These are phyloP conservation scores for Odontamblyopus lacepedii DNA, from an alignment of 2,797 vertebrate species.

Conservation along the genomic window DNA sequence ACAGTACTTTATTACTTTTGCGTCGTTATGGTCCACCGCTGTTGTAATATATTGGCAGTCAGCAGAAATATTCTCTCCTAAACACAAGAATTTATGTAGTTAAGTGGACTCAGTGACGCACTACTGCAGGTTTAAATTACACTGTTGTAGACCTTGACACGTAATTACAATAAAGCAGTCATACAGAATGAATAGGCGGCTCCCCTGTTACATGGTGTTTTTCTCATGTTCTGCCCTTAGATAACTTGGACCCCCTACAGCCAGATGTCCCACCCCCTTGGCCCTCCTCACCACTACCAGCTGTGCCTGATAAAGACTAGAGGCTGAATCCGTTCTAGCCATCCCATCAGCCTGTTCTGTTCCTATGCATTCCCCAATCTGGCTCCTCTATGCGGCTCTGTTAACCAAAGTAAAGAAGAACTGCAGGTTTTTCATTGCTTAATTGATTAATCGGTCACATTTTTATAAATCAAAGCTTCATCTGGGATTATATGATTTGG, in stretches of 20 bases:
- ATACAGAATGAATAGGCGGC: not conserved
- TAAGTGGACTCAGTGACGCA: no score
- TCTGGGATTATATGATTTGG: no score
- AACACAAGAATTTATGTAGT: no score
- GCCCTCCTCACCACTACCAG: conserved; percentile 25
- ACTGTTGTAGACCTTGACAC: no score
- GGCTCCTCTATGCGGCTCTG: conserved; percentile 50
- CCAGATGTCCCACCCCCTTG: conserved; percentile 26
- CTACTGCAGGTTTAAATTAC: no score
- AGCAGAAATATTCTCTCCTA: no score
- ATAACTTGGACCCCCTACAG: conserved; percentile 26
- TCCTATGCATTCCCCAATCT: conserved; percentile 52
- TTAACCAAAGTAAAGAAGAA: conserved; percentile 16
- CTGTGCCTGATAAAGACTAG: conserved; percentile 53
- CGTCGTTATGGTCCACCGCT: no score
- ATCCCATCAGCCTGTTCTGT: conserved; percentile 58
- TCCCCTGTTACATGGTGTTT: conserved; percentile 6
- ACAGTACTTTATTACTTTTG: no score
- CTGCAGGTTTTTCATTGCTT: no score
- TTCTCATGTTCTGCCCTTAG: conserved; percentile 20
- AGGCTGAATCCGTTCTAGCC: conserved; percentile 54
- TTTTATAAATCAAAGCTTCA: no score
- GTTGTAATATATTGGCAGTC: no score
- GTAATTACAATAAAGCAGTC: not conserved
- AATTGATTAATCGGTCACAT: no score